Evolutionary conservation across 1,140 invertebrate genomes (phyloP).

Genomic region (Macrobrachium rosenbergii): DNA sequence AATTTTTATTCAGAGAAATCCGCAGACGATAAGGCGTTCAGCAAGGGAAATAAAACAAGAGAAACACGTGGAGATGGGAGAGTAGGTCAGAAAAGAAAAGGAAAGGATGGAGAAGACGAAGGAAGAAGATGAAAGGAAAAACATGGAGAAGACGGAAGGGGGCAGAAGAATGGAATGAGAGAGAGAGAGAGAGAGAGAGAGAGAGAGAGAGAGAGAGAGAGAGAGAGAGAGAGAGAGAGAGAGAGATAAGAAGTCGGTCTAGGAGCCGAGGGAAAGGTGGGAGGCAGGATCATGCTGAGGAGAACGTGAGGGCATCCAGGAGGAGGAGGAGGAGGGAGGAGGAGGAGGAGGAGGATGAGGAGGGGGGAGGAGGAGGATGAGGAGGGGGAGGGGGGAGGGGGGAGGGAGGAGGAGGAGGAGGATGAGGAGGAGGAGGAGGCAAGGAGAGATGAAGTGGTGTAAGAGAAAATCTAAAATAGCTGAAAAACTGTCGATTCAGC

Average conservation of each 20-base stretch:
- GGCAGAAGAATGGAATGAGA: background rate
- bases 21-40: background rate
- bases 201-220: conserved; percentile 12
- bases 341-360: background rate
- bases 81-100: background rate
- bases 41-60: background rate
- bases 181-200: background rate
- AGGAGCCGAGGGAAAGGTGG: background rate
- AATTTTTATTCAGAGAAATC: background rate
- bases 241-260: background rate
- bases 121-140: background rate
- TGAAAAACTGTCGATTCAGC: too few species aligned
- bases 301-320: too few species aligned
- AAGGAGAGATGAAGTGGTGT: background rate
- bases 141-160: background rate
- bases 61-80: background rate
- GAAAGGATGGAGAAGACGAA: background rate
- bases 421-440: background rate
- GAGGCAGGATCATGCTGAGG: too few species aligned
- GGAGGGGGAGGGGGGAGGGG: too few species aligned
- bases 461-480: too few species aligned
- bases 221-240: conserved; percentile 31
- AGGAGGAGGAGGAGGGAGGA: too few species aligned
- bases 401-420: background rate
- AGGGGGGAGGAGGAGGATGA: background rate